Base-by-base conservation (phyloP, 2,888 invertebrate species). In the Pseudococcus jackbeardsleyi region DNA sequence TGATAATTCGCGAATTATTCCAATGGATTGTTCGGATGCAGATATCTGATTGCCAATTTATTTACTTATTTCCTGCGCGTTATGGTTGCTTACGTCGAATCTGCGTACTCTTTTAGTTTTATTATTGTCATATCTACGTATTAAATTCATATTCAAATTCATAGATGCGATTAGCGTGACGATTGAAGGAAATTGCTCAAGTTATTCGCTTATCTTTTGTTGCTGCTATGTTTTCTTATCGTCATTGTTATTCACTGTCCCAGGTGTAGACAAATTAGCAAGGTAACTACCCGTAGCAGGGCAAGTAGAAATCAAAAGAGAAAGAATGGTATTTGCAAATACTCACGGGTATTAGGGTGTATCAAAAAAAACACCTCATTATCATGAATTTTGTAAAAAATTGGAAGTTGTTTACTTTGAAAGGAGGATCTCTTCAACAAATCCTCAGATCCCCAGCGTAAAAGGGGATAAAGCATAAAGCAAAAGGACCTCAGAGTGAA, bases 1-100 rank as follows among this genome's bases (percentile, higher is more conserved):
- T 42, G 42, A 42, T 77, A 77, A 77, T 77, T 77, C 39, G 77
- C 77, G 77, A 77, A 77, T 77, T 64, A 64, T 64, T 22, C 22
- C 11, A 64, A 9, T 9, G 22, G 11, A 64, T 64, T 22, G 64
- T 22, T 22, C 12, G 1, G 64, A 22, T 64, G 19, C 1, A 64
- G 64, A 8, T 64, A 64, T 8, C 12, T 22, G 64, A 64, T 64
- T 64, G 22, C 22, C 64, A 64, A 64, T 64, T 64, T 59, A 59
- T 59, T 19, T 54, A n/a, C 54, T 54, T 8, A 59, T 59, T 59
- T 64, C 64, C 64, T 7, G 64, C 64, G 64, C 22, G 22, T 64
- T 64, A 64, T 64, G 64, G 64, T 64, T 64, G 22, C 15, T 64
- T 64, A 22, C 22, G 64, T 64, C 22, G 64, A 64, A 22, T 22